Conservation (phyloP, 2,888 invertebrate species). For the Sarcophaga rosellei region DNA sequence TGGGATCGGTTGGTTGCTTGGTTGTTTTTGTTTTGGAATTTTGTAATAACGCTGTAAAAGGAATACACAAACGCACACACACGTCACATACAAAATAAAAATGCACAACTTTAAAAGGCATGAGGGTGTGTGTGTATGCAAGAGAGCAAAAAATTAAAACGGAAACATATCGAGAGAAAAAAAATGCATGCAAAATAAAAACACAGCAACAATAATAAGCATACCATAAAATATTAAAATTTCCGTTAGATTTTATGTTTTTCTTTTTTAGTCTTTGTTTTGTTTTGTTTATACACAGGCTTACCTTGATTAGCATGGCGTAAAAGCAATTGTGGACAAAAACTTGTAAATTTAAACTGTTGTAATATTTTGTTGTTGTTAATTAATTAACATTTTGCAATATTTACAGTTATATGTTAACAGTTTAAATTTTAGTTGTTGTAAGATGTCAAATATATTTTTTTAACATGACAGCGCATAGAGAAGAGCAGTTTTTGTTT, state of each 20-base stretch:
- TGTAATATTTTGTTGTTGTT: conserved; percentile 60
- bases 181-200: conserved; percentile 11
- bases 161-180: background rate
- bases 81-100: background rate
- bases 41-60: background rate
- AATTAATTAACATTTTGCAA: too few relatives aligned
- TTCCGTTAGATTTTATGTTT: background rate
- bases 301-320: conserved; percentile 77
- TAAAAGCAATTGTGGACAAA: conserved; percentile 79
- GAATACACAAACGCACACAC: background rate
- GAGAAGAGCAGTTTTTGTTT: conserved; percentile 46
- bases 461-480: conserved; percentile 59
- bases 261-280: conserved; percentile 11
- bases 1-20: background rate
- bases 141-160: background rate
- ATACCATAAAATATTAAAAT: background rate
- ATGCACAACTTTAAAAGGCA: background rate
- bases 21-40: background rate
- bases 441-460: too few relatives aligned
- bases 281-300: conserved; percentile 62
- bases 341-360: conserved; percentile 75
- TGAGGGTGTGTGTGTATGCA: background rate
- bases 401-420: background rate
- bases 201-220: background rate
- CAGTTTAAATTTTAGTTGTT: conserved; percentile 48